Conservation (phyloP, 2,888 invertebrate species). For the Drosophila anomalata region DNA sequence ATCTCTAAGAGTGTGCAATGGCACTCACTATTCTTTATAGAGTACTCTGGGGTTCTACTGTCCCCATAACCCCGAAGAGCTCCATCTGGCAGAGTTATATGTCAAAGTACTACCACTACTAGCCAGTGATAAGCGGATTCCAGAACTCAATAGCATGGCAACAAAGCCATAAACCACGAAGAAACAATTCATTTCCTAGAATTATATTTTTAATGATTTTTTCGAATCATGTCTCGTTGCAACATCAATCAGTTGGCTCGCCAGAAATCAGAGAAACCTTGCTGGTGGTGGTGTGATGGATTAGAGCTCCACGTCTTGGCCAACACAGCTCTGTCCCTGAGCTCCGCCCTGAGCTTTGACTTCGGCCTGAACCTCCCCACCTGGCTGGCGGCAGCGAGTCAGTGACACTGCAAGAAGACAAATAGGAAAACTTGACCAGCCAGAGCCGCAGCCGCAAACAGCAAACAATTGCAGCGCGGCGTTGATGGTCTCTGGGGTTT, state of each 20-base stretch:
- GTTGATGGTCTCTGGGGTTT: constrained; percentile 57
- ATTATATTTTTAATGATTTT: not conserved
- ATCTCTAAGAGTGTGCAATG: no score
- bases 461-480: constrained; percentile 40
- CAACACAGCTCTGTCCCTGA: constrained; percentile 20
- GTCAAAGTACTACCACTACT: no score
- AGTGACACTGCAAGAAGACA: constrained; percentile 49
- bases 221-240: not conserved
- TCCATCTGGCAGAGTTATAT: not conserved
- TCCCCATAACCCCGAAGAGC: not conserved
- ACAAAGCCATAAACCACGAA: no score
- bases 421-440: constrained; percentile 40
- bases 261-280: constrained; percentile 12
- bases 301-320: not conserved
- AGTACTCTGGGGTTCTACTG: not conserved
- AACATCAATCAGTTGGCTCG: not conserved
- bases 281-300: constrained; percentile 9
- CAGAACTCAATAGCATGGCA: no score
- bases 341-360: constrained; percentile 39
- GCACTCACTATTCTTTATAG: not conserved
- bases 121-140: no score
- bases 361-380: constrained; percentile 39
- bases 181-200: no score
- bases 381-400: constrained; percentile 28
- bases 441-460: constrained; percentile 17